A percentile compares a stretch with the other conserved stretches of the same genome.
Conservation (phyloP, 2,888 invertebrate species). For the Limenitis arthemis region DNA sequence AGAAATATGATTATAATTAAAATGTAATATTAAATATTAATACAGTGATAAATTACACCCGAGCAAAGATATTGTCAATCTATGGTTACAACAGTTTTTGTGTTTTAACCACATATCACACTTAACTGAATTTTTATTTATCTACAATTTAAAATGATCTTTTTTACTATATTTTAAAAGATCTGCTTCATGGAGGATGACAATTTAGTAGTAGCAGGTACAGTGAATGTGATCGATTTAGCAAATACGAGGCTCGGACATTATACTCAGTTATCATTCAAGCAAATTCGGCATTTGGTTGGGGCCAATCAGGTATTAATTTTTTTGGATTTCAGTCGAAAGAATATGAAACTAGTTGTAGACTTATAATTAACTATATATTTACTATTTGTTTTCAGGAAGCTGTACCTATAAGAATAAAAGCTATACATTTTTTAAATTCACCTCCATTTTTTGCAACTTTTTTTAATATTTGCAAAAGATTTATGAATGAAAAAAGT, state of each 20-base stretch:
- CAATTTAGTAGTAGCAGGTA: slow-evolving; percentile 51
- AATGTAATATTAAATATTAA: no score
- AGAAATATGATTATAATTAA: background rate
- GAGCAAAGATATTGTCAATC: no score
- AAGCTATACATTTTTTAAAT: slow-evolving; percentile 65
- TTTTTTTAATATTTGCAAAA: slow-evolving; percentile 55
- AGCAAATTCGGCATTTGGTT: slow-evolving; percentile 55
- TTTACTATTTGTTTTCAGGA: slow-evolving; percentile 46
- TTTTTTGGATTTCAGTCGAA: background rate
- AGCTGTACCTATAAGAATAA: slow-evolving; percentile 66
- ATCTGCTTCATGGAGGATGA: slow-evolving; percentile 66
- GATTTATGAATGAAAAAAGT: slow-evolving; percentile 67
- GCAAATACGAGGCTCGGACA: slow-evolving; percentile 51
- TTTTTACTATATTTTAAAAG: slow-evolving; percentile 21
- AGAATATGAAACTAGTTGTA: background rate
- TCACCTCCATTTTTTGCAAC: slow-evolving; percentile 62
- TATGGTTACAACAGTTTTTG: slow-evolving; percentile 26
- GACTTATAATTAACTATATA: background rate
- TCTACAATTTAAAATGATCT: background rate
- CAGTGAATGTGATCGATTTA: slow-evolving; percentile 59
- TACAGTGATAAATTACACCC: no score
- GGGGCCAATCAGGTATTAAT: slow-evolving; percentile 37
- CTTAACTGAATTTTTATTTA: no score
- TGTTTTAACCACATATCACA: no score
- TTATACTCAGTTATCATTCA: slow-evolving; percentile 53